Evolutionary conservation across 2,113 vertebrate genomes (phyloP).

Genomic region (Siniperca knerii): DNA sequence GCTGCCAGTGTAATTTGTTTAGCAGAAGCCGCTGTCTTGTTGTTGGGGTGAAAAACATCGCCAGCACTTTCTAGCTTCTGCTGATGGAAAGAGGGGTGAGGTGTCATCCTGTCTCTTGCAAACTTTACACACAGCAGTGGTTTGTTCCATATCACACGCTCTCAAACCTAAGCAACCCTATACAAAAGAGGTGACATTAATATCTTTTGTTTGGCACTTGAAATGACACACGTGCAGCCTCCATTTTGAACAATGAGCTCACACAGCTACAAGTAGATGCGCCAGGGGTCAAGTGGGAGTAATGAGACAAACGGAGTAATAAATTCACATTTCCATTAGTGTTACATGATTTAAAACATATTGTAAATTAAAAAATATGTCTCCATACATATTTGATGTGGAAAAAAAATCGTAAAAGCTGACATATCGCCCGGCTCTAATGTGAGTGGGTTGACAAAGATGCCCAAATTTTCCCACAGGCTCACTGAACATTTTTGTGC

Average conservation of each 20-base stretch:
- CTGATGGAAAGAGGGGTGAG: constrained; percentile 36
- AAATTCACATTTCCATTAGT: background rate
- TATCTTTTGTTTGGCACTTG: constrained; percentile 45
- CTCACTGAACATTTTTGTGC: constrained; percentile 5
- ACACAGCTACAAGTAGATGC: constrained; percentile 10
- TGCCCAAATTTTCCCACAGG: constrained; percentile 2
- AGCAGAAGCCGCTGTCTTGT: constrained; percentile 21
- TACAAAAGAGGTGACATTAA: constrained; percentile 43
- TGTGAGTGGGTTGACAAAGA: constrained; percentile 25
- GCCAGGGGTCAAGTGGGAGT: constrained; percentile 28
- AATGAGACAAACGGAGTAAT: constrained; percentile 2
- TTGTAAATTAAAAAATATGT: background rate
- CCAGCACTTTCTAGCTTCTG: constrained; percentile 39
- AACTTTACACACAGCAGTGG: constrained; percentile 37
- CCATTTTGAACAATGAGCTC: constrained; percentile 32
- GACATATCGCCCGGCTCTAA: background rate
- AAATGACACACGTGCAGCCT: constrained; percentile 18
- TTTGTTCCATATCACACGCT: constrained; percentile 15
- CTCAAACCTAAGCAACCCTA: constrained; percentile 21
- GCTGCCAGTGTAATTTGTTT: constrained; percentile 63
- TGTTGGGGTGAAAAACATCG: constrained; percentile 43
- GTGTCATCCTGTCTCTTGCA: constrained; percentile 34
- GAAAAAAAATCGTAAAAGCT: background rate
- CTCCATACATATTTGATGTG: background rate
- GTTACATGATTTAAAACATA: constrained; percentile 12